Conservation (phyloP, 2,797 vertebrate genomes). For the Aselliscus stoliczkanus region DNA sequence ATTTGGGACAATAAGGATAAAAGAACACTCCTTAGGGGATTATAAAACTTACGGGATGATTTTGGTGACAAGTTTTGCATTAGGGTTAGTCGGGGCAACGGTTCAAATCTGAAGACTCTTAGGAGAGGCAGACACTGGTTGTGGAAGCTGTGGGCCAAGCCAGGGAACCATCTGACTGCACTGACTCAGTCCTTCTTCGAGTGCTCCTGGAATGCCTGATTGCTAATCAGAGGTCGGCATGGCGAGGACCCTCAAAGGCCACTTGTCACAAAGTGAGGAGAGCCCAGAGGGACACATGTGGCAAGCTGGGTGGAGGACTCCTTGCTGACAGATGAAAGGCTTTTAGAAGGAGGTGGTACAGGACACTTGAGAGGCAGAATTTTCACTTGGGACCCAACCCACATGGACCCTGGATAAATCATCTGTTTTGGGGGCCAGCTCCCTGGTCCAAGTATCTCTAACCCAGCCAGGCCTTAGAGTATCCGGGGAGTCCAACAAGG, state of each 20-base stretch:
- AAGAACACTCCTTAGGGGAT: not conserved
- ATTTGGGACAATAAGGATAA: not conserved
- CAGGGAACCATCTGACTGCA: not conserved
- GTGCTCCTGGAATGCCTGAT: not conserved
- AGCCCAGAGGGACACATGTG: not conserved
- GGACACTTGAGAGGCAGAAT: not conserved
- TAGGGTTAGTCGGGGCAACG: not conserved
- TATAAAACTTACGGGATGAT: not conserved
- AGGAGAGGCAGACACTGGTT: not conserved
- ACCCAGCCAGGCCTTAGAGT: not conserved
- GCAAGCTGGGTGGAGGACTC: not conserved
- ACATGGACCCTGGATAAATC: not conserved
- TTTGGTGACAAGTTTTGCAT: not conserved
- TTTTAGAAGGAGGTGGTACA: not conserved
- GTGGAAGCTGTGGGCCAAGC: not conserved
- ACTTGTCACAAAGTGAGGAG: not conserved
- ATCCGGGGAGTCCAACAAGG: accelerated
- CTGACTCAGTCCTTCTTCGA: accelerated
- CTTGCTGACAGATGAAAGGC: not conserved
- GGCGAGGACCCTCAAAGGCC: not conserved
- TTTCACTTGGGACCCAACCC: not conserved
- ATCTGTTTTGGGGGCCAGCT: not conserved
- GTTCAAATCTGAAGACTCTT: not conserved
- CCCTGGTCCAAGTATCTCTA: not conserved
- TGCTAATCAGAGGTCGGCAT: not conserved